Percentiles rank a stretch among this genome's conserved stretches.
phyloP scores from a whole-genome alignment of 2,113 vertebrate species.

The Corydoras maculifer region DNA sequence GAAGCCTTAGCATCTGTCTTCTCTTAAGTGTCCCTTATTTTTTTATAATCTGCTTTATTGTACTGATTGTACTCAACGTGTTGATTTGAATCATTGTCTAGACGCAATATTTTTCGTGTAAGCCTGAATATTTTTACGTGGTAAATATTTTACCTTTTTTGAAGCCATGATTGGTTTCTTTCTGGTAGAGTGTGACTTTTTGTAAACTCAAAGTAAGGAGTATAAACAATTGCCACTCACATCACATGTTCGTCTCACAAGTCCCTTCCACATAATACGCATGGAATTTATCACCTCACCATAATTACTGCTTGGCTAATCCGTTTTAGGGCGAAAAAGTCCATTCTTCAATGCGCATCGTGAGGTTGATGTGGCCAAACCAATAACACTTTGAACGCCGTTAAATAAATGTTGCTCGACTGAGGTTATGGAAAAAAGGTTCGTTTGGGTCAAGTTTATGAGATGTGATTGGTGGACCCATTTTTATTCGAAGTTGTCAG shows the following conservation, averaged over 20 bases:
- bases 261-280: slow-evolving; percentile 17
- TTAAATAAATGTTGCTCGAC: slow-evolving; percentile 18
- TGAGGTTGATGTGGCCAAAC: slow-evolving; percentile 27
- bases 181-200: slow-evolving; percentile 2
- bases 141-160: background rate
- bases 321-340: slow-evolving; percentile 28
- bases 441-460: slow-evolving; percentile 9
- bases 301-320: slow-evolving; percentile 35
- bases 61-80: slow-evolving; percentile 20
- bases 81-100: background rate
- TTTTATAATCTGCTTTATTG: slow-evolving; percentile 1
- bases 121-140: too few species aligned
- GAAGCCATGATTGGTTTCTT: background rate
- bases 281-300: slow-evolving; percentile 35
- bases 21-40: too few species aligned
- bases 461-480: slow-evolving; percentile 8
- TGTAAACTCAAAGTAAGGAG: slow-evolving; percentile 24
- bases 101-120: background rate
- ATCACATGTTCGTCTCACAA: slow-evolving; percentile 21
- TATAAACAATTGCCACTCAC: slow-evolving; percentile 45
- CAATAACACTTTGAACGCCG: slow-evolving; percentile 22
- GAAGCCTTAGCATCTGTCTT: too few species aligned
- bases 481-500: slow-evolving; percentile 25
- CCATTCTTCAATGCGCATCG: slow-evolving; percentile 16
- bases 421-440: slow-evolving; percentile 36